Evolutionary conservation across 1,140 invertebrate genomes (phyloP).

Genomic region (Trinorchestia longiramus): DNA sequence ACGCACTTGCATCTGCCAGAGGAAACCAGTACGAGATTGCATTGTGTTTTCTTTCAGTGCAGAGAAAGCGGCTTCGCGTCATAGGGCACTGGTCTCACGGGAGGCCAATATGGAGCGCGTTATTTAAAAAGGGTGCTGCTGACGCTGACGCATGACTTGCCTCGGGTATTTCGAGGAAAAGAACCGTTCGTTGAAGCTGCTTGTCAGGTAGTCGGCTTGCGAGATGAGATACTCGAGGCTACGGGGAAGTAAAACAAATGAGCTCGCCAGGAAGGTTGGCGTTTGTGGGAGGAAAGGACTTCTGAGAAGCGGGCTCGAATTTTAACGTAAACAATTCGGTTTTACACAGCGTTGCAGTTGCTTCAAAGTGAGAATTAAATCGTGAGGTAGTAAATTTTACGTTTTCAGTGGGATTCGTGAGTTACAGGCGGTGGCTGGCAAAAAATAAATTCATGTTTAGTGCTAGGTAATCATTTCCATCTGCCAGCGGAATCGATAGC

Average conservation of each 20-base stretch:
- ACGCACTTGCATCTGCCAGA: not conserved
- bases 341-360: not conserved
- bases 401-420: not conserved
- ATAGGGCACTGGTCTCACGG: not conserved
- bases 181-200: not conserved
- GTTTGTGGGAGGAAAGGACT: not conserved
- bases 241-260: not conserved
- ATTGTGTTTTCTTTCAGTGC: not conserved
- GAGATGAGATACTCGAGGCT: not conserved
- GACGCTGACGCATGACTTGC: slow-evolving; percentile 4
- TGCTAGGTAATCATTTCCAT: not conserved
- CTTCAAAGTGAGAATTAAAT: not conserved
- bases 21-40: not conserved
- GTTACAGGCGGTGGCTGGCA: not conserved
- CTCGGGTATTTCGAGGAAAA: not conserved
- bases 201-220: not conserved
- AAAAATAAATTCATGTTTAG: not conserved
- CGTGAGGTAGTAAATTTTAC: not conserved
- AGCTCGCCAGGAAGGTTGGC: not conserved
- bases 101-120: not conserved
- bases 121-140: not conserved
- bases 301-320: not conserved
- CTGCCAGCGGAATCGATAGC: not conserved
- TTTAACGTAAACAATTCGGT: not conserved
- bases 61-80: not conserved